A percentile compares a stretch with the other conserved stretches of the same genome.
Conservation (phyloP, 2,113 vertebrate genomes). For the Hassar affinis region DNA sequence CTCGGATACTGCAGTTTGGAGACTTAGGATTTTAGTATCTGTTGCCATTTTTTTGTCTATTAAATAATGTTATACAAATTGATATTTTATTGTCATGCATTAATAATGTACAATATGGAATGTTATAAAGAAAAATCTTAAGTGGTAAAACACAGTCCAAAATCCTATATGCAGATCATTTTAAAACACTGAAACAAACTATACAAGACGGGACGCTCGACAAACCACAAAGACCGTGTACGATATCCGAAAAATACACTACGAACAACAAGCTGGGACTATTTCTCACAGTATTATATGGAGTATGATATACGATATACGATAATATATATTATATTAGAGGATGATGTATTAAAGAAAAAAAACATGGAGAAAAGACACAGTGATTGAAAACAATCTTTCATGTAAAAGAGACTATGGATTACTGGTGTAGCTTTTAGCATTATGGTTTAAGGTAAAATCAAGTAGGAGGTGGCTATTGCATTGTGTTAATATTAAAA, state of each 20-base stretch:
- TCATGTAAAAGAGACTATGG: slow-evolving; percentile 10
- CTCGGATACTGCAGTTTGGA: slow-evolving; percentile 14
- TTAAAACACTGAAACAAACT: slow-evolving; percentile 37
- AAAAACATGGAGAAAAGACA: slow-evolving; percentile 11
- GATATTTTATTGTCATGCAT: slow-evolving; percentile 4
- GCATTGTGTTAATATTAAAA: neutral
- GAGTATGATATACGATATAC: too few species aligned
- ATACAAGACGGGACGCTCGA: slow-evolving; percentile 42
- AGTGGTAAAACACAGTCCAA: slow-evolving; percentile 35
- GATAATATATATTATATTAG: too few species aligned
- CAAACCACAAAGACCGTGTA: slow-evolving; percentile 27
- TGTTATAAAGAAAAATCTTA: slow-evolving; percentile 32
- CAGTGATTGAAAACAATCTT: slow-evolving; percentile 16
- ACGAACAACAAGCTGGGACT: neutral
- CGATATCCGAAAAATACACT: slow-evolving; percentile 28
- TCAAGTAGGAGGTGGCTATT: slow-evolving; percentile 11
- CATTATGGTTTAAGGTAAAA: neutral
- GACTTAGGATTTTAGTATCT: slow-evolving; percentile 40
- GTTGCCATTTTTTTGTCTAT: neutral
- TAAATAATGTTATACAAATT: slow-evolving; percentile 25
- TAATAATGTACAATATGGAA: slow-evolving; percentile 13
- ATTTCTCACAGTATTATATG: slow-evolving; percentile 25
- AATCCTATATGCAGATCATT: slow-evolving; percentile 33
- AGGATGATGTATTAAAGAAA: neutral
- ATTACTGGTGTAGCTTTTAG: neutral